Conservation (phyloP, 1,140 invertebrate genomes). For the Dendrolimus kikuchii region DNA sequence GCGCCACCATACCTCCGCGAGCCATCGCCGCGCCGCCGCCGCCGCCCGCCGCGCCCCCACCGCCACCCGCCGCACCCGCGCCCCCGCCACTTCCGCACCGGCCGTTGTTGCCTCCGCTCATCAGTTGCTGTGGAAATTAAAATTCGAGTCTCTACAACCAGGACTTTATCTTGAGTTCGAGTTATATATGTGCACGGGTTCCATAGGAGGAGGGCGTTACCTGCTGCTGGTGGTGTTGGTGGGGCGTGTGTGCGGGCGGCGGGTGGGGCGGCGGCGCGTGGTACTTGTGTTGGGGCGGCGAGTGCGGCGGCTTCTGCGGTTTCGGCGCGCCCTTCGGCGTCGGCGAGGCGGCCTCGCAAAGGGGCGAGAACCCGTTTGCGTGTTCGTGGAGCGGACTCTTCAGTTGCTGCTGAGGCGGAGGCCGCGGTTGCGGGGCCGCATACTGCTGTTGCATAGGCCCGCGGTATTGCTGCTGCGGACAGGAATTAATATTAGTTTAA, state of each 20-base stretch:
- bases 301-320: slow-evolving; percentile 56
- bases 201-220: slow-evolving; percentile 9
- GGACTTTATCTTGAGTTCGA: slow-evolving; percentile 6
- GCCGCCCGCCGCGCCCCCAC: slow-evolving; percentile 36
- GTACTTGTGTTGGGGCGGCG: slow-evolving; percentile 66
- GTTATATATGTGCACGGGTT: slow-evolving; percentile 7
- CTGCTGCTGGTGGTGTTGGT: slow-evolving; percentile 41
- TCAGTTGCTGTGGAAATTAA: slow-evolving; percentile 31
- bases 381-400: slow-evolving; percentile 62
- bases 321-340: slow-evolving; percentile 49
- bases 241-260: slow-evolving; percentile 28
- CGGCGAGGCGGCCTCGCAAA: slow-evolving; percentile 52
- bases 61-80: slow-evolving; percentile 33
- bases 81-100: slow-evolving; percentile 33
- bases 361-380: slow-evolving; percentile 53
- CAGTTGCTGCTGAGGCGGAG: slow-evolving; percentile 49
- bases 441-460: slow-evolving; percentile 55
- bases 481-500: slow-evolving; percentile 2
- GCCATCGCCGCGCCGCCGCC: slow-evolving; percentile 27
- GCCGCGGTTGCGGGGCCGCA: slow-evolving; percentile 41
- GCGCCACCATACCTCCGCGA: slow-evolving; percentile 40
- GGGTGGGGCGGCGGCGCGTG: slow-evolving; percentile 41
- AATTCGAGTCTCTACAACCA: no score
- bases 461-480: slow-evolving; percentile 48
- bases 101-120: slow-evolving; percentile 48